phyloP scores from a whole-genome alignment of 1,140 invertebrate species.

The Orussus abietinus region DNA sequence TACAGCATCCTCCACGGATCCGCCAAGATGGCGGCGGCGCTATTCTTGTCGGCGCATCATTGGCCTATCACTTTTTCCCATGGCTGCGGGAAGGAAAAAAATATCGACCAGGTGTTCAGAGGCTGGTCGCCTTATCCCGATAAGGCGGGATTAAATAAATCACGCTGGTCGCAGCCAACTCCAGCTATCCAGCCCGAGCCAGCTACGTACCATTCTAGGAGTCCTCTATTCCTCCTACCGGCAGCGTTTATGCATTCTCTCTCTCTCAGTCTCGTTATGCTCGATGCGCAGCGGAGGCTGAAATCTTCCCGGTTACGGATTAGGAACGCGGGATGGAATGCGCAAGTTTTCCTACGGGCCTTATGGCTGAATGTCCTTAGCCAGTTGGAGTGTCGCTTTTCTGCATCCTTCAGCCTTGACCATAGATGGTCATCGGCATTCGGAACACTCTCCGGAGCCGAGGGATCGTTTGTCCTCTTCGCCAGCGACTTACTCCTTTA shows the following conservation, averaged over 20 bases:
- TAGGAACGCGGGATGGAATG: no score
- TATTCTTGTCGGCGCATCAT: slow-evolving; percentile 29
- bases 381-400: background rate
- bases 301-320: no score
- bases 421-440: background rate
- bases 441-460: no score
- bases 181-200: no score
- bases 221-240: no score
- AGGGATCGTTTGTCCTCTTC: no score
- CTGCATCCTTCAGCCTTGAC: background rate
- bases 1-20: no score
- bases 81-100: slow-evolving; percentile 16
- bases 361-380: background rate
- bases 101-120: slow-evolving; percentile 28
- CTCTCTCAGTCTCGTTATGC: no score
- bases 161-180: no score
- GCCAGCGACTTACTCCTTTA: no score
- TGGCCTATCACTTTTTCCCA: slow-evolving; percentile 28
- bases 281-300: background rate
- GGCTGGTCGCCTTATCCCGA: slow-evolving; percentile 28
- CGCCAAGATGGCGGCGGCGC: slow-evolving; percentile 11
- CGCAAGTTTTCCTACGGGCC: background rate
- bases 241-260: no score
- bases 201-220: no score
- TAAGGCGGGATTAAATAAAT: slow-evolving; percentile 45